Base-by-base conservation (phyloP, 2,888 invertebrate genomes). In the Lysandra bellargus region DNA sequence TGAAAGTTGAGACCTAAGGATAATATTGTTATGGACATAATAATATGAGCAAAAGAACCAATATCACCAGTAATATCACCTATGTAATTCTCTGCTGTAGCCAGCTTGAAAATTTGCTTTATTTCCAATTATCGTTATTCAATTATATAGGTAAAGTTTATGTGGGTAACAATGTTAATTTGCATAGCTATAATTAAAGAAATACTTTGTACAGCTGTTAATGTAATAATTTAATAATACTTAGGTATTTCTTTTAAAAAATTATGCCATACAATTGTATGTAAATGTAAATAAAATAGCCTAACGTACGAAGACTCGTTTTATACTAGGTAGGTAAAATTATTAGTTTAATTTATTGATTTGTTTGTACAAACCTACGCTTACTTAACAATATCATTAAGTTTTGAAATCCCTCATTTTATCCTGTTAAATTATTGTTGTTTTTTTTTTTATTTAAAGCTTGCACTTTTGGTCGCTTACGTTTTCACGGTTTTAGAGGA, bases 391-490 rank as follows among this genome's bases (percentile, higher is more conserved):
- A 69, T 37, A 14, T 17, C 2, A 14, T 57, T 33, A 69, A 17
- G 30, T 14, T 69, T 69, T 33, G 30, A 33, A 33, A 12, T 37
- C 64, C 23, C 7, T 61, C 23, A 61, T 61, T 9, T 6, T 61
- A 0, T 23, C 23, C 61, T 61, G 2, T 23, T 85, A 85, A 86
- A 83, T 83, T 84, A 84, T 84, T 23, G 74, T 75, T 49, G 23
- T 23, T 0, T 23, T 23, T 23, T 23, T 23, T 23, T 23, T 23
- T 23, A 23, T 23, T 23, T 23, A 23, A 23, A 23, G 3, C 33
- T 76, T 53, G 57, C 57, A 53, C 14, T 33, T 76, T 76, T 76
- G 33, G 57, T 57, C 57, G 53, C 33, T 57, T 33, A 44, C 14
- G 5, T 53, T 53, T 49, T 7, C 7, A 74, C 7, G 44, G 44